Evolutionary conservation across 53 echinoderm and acorn worm species (phyloP), one percentile per base, ranked within the genome.

Genomic region (Paelopatides confundens): DNA sequence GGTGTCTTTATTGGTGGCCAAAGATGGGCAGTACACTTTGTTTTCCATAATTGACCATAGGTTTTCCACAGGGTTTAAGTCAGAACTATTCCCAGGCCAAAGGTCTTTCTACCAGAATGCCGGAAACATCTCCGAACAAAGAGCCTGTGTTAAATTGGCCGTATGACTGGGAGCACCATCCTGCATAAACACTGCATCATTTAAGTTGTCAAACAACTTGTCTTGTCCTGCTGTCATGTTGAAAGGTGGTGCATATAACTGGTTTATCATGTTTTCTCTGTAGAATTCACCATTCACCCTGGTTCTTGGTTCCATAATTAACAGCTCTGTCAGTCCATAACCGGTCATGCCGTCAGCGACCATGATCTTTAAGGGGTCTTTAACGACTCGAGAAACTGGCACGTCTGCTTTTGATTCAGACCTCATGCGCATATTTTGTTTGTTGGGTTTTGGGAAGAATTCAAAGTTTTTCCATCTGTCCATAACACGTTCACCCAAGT

Each of bases 211-310:
- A n/a, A 69, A 69, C 69, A 86, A 86, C 49, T 69, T 86, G 28
- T 68, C 86, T 86, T 65, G 69, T 39, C 86, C 86, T 28, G 17
- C 23, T 69, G 69, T 86, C 34, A 11, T 86, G 40, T 68, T 4
- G 35, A 86, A 86, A 26, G 86, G 71, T 71, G 86, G 86, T 70
- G 70, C 86, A 86, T 27, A 86, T 5, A 86, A 71, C 27, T 71
- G n/a, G 3, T 46, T 86, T 5, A 86, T 86, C 86, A 86, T 86
- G 28, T 86, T 70, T 50, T 86, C 43, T 30, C 86, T 86, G 27
- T 86, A 86, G 49, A 71, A 86, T 71, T 71, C 86, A 21, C 86
- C 74, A 86, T 86, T 86, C 47, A 86, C 86, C 4, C 71, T 2
- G 37, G 86, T 86, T 51, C 31, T 71, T 18, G 86, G 86, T 85